A percentile compares a stretch with the other conserved stretches of the same genome.
These are phyloP conservation scores for Scaptomyza flava DNA, from an alignment of 2,888 invertebrate species.

Conservation along the genomic window DNA sequence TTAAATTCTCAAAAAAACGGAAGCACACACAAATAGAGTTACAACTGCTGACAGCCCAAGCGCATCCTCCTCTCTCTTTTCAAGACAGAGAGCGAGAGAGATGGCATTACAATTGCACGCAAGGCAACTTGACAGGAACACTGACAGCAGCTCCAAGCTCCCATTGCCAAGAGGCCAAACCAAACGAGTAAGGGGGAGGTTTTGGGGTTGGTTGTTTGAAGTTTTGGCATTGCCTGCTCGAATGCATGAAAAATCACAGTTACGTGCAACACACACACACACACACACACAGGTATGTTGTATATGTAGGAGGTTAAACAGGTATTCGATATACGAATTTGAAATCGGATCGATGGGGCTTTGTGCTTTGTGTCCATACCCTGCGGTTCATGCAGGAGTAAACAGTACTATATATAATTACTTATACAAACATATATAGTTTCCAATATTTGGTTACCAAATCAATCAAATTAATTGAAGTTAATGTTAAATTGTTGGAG, in stretches of 20 bases:
- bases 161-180: conserved; percentile 2
- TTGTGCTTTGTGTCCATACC: conserved; percentile 11
- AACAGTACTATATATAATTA: no score
- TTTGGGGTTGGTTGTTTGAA: conserved; percentile 2
- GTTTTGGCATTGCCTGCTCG: conserved; percentile 48
- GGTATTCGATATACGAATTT: conserved; percentile 38
- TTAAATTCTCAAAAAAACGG: conserved; percentile 53
- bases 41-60: conserved; percentile 48
- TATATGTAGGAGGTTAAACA: conserved; percentile 30
- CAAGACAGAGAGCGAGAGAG: background rate
- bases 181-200: background rate
- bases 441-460: no score
- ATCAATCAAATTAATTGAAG: no score
- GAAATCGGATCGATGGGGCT: conserved; percentile 47
- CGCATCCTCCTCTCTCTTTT: background rate
- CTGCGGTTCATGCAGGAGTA: background rate
- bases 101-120: conserved; percentile 35
- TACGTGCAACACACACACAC: conserved; percentile 29
- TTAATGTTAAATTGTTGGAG: no score
- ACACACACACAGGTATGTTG: conserved; percentile 2
- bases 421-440: no score
- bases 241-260: conserved; percentile 59
- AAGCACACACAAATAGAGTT: conserved; percentile 59
- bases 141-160: conserved; percentile 44
- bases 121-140: conserved; percentile 52